Conservation (phyloP, 2,888 invertebrate species). For the Cryptus viduatorius region DNA sequence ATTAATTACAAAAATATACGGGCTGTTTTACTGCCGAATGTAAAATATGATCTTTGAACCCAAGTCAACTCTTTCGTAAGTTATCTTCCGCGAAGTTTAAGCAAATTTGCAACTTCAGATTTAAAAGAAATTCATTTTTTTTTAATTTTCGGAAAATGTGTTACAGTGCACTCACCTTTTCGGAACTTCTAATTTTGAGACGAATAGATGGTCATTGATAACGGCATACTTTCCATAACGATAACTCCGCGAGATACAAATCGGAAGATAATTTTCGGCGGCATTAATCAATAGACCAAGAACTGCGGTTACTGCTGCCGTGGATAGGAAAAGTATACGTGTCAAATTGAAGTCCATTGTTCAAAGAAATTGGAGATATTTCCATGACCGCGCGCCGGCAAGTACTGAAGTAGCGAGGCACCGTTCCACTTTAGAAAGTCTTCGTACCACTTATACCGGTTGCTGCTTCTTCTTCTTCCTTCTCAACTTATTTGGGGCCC, state of each 20-base stretch:
- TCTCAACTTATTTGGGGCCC: no score
- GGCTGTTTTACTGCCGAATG: no score
- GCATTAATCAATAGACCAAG: conserved; percentile 88
- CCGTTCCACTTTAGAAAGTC: conserved; percentile 59
- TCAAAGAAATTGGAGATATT: neutral
- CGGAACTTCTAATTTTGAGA: conserved; percentile 88
- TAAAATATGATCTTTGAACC: no score
- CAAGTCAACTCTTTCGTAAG: no score
- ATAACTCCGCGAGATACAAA: conserved; percentile 88
- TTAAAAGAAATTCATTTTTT: neutral
- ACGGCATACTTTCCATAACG: conserved; percentile 91
- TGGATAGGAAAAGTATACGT: conserved; percentile 75
- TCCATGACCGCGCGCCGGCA: neutral
- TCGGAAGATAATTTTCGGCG: conserved; percentile 89
- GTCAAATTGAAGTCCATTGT: conserved; percentile 79
- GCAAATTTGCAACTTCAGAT: neutral
- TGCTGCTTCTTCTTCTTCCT: no score
- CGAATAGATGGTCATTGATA: conserved; percentile 84
- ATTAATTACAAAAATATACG: no score
- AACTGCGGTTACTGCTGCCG: conserved; percentile 83
- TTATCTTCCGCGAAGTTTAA: neutral
- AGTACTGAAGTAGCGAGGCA: conserved; percentile 10
- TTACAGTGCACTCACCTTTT: conserved; percentile 86
- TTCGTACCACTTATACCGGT: neutral
- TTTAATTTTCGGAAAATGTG: conserved; percentile 25